A percentile compares a stretch with the other conserved stretches of the same genome.
phyloP scores from a whole-genome alignment of 2,888 invertebrate genomes.

The Petrolisthes manimaculis region DNA sequence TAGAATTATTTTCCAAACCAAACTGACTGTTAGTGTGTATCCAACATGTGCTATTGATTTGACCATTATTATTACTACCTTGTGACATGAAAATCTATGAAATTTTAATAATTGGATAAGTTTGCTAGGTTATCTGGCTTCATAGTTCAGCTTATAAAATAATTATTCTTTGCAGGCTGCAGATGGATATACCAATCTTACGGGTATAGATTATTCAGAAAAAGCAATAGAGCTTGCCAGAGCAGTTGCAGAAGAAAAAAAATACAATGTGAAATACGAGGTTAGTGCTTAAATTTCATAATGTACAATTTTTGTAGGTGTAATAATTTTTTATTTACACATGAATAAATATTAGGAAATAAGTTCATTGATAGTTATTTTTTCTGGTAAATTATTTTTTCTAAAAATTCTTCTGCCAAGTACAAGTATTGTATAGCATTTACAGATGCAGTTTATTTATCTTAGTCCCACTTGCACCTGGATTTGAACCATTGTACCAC shows the following conservation, averaged over 20 bases:
- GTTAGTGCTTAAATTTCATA: constrained; percentile 67
- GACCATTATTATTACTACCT: too few species aligned
- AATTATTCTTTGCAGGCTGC: constrained; percentile 72
- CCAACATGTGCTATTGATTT: too few species aligned
- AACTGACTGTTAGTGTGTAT: too few species aligned
- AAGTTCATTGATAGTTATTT: too few species aligned
- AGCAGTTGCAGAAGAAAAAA: constrained; percentile 75
- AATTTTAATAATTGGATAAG: not conserved
- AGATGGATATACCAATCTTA: constrained; percentile 82
- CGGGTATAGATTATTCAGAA: constrained; percentile 89
- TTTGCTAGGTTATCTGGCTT: not conserved
- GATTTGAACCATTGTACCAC: not conserved
- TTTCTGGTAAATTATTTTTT: too few species aligned
- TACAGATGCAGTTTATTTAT: too few species aligned
- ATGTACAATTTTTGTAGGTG: too few species aligned
- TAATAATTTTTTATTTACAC: too few species aligned
- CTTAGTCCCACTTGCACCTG: not conserved
- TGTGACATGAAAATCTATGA: not conserved
- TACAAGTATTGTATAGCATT: too few species aligned
- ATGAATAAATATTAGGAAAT: too few species aligned
- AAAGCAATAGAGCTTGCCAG: constrained; percentile 84
- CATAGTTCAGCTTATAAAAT: not conserved
- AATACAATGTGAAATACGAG: constrained; percentile 72
- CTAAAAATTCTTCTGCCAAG: too few species aligned
- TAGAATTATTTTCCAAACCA: too few species aligned